Conservation (phyloP, 2,888 invertebrate species). For the Trichacis sp. region DNA sequence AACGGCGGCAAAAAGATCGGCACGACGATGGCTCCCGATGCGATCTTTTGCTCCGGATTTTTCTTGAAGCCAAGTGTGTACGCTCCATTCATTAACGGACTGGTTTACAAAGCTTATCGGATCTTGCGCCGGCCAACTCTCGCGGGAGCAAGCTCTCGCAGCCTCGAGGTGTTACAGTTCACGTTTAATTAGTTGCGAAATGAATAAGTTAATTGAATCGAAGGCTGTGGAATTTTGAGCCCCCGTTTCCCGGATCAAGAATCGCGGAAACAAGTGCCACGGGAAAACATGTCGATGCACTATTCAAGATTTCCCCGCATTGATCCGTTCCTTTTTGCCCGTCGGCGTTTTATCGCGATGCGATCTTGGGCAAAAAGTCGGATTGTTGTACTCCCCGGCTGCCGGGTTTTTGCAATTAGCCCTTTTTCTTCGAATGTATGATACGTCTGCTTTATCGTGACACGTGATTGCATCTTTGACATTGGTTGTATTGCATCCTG, state of each 20-base stretch:
- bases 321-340: constrained; percentile 1
- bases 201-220: constrained; percentile 67
- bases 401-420: not conserved
- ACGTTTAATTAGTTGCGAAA: constrained; percentile 65
- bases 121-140: constrained; percentile 50
- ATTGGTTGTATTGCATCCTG: too few relatives aligned
- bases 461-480: too few relatives aligned
- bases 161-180: constrained; percentile 64
- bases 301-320: constrained; percentile 5
- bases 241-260: too few relatives aligned
- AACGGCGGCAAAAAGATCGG: constrained; percentile 43
- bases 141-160: constrained; percentile 47
- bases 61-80: constrained; percentile 43
- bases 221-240: too few relatives aligned
- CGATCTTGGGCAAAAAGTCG: not conserved
- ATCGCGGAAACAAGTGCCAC: too few relatives aligned
- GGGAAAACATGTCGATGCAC: constrained; percentile 44
- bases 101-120: constrained; percentile 55
- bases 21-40: constrained; percentile 35
- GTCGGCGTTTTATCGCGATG: not conserved
- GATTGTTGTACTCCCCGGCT: not conserved
- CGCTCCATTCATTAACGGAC: constrained; percentile 52
- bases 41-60: constrained; percentile 30
- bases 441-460: too few relatives aligned
- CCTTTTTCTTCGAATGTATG: too few relatives aligned